These are phyloP conservation scores for Pyrochroa serraticornis DNA, from an alignment of 2,888 invertebrate species.

Conservation along the genomic window DNA sequence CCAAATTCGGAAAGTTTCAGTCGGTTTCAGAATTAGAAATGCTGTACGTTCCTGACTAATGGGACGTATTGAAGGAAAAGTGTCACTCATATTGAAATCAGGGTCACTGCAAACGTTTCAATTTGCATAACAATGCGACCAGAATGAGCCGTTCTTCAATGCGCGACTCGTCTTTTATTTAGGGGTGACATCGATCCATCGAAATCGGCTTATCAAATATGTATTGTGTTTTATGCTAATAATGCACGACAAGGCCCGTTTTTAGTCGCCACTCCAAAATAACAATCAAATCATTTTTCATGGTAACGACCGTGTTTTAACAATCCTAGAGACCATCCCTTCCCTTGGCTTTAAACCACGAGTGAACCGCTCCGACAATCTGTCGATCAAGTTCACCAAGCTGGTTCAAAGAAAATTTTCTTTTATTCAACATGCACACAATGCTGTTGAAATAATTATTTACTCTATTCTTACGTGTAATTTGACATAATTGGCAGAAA, in stretches of 20 bases:
- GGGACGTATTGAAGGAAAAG: slow-evolving; percentile 12
- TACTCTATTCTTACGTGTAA: no score
- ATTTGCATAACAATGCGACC: slow-evolving; percentile 28
- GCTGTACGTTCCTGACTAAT: slow-evolving; percentile 1
- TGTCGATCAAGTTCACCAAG: no score
- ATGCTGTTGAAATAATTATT: no score
- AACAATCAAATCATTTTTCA: slow-evolving; percentile 1
- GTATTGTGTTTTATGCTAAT: slow-evolving; percentile 14
- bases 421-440: no score
- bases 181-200: slow-evolving; percentile 12
- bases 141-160: slow-evolving; percentile 14
- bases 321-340: no score
- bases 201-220: slow-evolving; percentile 22
- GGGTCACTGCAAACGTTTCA: slow-evolving; percentile 23
- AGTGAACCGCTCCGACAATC: no score
- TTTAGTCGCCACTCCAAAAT: not conserved
- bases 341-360: no score
- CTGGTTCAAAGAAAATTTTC: no score
- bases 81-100: slow-evolving; percentile 13
- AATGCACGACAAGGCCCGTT: not conserved
- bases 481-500: no score
- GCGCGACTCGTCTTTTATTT: slow-evolving; percentile 7
- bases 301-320: no score
- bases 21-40: no score
- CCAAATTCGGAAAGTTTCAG: no score